Percentiles rank a stretch among this genome's conserved stretches.
These are phyloP conservation scores for Champsocephalus gunnari DNA, from an alignment of 2,797 vertebrate genomes.

Conservation along the genomic window DNA sequence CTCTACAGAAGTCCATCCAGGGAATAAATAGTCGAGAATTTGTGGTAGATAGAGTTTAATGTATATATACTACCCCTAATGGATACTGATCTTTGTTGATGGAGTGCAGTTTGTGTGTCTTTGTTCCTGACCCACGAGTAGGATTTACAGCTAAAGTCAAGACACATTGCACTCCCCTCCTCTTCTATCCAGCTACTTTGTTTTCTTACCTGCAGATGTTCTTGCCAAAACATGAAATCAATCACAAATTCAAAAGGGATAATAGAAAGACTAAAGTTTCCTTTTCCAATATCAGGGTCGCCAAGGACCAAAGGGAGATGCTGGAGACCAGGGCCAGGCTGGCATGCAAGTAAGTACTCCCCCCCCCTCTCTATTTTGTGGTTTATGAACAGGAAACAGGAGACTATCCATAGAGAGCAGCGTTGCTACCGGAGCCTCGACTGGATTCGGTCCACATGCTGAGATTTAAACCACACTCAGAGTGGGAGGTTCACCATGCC, in stretches of 20 bases:
- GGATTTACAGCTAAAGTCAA: slow-evolving; percentile 52
- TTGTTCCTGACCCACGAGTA: slow-evolving; percentile 22
- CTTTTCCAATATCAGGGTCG: slow-evolving; percentile 87
- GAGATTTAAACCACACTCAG: slow-evolving; percentile 74
- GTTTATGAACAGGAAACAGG: slow-evolving; percentile 75
- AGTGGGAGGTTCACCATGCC: slow-evolving; percentile 75
- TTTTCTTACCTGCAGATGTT: slow-evolving; percentile 63
- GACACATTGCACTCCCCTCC: slow-evolving; percentile 37
- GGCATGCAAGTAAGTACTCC: slow-evolving; percentile 89
- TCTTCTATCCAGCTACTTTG: slow-evolving; percentile 21
- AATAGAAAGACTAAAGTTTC: slow-evolving; percentile 43
- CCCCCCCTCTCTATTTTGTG: slow-evolving; percentile 67
- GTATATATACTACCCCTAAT: background rate
- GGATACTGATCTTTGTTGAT: slow-evolving; percentile 19
- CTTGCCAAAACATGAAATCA: slow-evolving; percentile 60
- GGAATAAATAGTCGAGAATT: background rate
- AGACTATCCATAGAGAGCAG: slow-evolving; percentile 61
- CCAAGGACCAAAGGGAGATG: slow-evolving; percentile 96
- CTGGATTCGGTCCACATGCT: slow-evolving; percentile 68
- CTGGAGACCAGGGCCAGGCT: slow-evolving; percentile 90
- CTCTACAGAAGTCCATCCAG: background rate
- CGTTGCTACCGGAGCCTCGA: slow-evolving; percentile 74
- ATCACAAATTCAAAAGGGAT: slow-evolving; percentile 27
- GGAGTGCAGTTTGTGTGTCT: slow-evolving; percentile 26
- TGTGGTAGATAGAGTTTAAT: slow-evolving; percentile 9